Evolutionary conservation across 2,888 invertebrate species (phyloP).

Genomic region (Antheraea yamamai): DNA sequence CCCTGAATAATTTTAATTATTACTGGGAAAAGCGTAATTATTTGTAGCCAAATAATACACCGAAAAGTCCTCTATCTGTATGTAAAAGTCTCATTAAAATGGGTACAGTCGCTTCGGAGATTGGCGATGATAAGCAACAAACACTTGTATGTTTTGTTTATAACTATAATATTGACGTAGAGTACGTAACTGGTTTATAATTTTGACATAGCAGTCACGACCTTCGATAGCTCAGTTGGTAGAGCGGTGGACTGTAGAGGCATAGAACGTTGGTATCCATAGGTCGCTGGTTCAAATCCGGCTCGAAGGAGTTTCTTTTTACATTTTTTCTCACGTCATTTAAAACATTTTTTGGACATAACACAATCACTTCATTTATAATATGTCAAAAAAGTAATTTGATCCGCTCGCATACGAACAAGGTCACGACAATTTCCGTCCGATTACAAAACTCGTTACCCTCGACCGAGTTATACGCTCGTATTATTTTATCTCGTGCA

Average conservation of each 20-base stretch:
- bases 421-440: conserved; percentile 17
- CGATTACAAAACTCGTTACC: conserved; percentile 31
- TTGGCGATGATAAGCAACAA: no score
- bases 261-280: conserved; percentile 64
- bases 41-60: no score
- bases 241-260: conserved; percentile 82
- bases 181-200: background rate
- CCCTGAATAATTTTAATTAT: no score
- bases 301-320: conserved; percentile 75
- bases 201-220: rapidly evolving
- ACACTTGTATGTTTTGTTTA: background rate
- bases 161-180: background rate
- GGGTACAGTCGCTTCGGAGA: no score
- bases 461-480: conserved; percentile 30
- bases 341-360: background rate
- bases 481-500: conserved; percentile 26
- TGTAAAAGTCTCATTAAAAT: no score
- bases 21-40: no score
- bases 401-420: conserved; percentile 18
- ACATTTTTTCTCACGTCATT: background rate
- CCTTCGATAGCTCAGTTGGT: conserved; percentile 84
- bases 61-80: no score
- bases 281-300: conserved; percentile 85
- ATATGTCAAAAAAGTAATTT: background rate
- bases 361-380: background rate